Percentiles rank a stretch among this genome's conserved stretches.
Conservation (phyloP, 1,140 invertebrate genomes). For the Nasonia longicornis region DNA sequence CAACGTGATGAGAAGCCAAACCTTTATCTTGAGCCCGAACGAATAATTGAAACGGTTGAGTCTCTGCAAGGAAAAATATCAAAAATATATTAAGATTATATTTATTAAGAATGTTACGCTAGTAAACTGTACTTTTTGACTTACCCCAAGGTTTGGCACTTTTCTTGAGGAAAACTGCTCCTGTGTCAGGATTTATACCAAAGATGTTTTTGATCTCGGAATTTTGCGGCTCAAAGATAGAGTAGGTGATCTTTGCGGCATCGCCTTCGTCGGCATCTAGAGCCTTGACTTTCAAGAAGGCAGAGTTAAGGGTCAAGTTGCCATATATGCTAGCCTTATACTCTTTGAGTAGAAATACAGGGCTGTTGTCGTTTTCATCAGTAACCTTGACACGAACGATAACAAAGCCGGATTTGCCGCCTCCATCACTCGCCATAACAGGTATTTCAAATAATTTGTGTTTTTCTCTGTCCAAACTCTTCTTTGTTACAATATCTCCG, state of each 20-base stretch:
- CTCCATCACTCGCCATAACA: slow-evolving; percentile 88
- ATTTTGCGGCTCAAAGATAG: slow-evolving; percentile 77
- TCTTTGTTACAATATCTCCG: slow-evolving; percentile 84
- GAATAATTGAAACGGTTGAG: slow-evolving; percentile 89
- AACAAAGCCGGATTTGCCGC: slow-evolving; percentile 84
- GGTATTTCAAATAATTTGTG: slow-evolving; percentile 82
- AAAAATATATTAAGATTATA: neutral
- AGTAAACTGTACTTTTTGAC: slow-evolving; percentile 19
- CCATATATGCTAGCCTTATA: slow-evolving; percentile 81
- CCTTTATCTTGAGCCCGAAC: slow-evolving; percentile 87
- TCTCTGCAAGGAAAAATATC: slow-evolving; percentile 71
- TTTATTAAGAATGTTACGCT: neutral
- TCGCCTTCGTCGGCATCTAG: slow-evolving; percentile 79
- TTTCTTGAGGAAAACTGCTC: slow-evolving; percentile 75
- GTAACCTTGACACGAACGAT: slow-evolving; percentile 81
- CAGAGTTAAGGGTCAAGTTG: slow-evolving; percentile 74
- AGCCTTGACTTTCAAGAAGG: slow-evolving; percentile 79
- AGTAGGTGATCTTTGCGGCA: slow-evolving; percentile 79
- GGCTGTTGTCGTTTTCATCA: slow-evolving; percentile 91
- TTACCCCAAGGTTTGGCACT: slow-evolving; percentile 72
- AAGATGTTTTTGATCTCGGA: slow-evolving; percentile 74
- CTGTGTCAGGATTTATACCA: slow-evolving; percentile 77
- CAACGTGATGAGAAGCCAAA: slow-evolving; percentile 76
- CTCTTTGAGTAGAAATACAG: slow-evolving; percentile 82
- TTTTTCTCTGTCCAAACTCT: slow-evolving; percentile 83